Percentiles rank a stretch among this genome's conserved stretches.
Conservation (phyloP, 2,797 vertebrate genomes). For the Sylvia borin region DNA sequence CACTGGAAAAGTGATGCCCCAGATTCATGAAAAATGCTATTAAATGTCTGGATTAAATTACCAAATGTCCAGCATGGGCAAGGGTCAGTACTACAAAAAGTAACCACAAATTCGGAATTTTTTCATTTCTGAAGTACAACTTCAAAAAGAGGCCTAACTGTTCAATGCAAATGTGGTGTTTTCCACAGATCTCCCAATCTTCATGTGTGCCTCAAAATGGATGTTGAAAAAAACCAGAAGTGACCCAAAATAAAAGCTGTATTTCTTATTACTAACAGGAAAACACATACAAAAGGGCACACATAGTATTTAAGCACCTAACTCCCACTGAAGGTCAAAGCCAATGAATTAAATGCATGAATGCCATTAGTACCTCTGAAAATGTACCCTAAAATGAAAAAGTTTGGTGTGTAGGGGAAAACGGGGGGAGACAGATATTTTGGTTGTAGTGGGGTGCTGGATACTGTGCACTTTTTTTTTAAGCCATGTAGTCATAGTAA, state of each 20-base stretch:
- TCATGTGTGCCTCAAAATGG: neutral
- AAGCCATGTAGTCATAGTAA: neutral
- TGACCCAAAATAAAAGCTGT: neutral
- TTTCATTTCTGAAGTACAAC: neutral
- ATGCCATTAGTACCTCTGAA: neutral
- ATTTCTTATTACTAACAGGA: neutral
- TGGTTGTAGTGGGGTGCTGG: neutral
- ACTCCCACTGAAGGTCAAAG: neutral
- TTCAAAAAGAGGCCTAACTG: neutral
- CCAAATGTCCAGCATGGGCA: neutral
- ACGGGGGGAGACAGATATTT: neutral
- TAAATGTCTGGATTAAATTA: neutral
- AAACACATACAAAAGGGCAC: neutral
- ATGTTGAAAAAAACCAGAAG: neutral
- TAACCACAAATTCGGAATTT: neutral
- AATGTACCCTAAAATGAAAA: neutral
- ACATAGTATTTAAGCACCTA: neutral
- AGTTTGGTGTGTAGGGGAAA: neutral
- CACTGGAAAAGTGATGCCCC: neutral
- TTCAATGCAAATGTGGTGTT: neutral
- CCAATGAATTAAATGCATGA: neutral
- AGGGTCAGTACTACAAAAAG: neutral
- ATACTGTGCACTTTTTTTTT: neutral
- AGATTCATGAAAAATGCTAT: neutral
- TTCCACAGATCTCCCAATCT: neutral